Evolutionary conservation across 2,113 vertebrate genomes (phyloP), one percentile per base, ranked within the genome.

Genomic region (Todiramphus saurophagus): DNA sequence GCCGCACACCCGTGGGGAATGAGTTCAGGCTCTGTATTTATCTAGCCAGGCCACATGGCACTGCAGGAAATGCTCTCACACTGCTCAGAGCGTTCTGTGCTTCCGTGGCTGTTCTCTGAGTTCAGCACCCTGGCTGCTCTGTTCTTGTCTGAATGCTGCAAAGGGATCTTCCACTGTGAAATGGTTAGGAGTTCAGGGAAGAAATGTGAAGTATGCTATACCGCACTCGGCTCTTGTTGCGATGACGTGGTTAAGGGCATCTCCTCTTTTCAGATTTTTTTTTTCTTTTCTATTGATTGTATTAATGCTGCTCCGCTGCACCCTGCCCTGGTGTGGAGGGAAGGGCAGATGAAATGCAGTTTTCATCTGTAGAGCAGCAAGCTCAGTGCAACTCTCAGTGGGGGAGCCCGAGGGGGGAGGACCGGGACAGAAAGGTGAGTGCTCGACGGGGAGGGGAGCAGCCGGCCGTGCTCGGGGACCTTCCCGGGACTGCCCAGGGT

Each of bases 141-240:
- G 35, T 19, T 4, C 5, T 19, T 15, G 1, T 44, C 31, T 30
- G 3, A 50, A 12, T 4, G 46, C 68, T 58, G 46, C 2, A 2
- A 20, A 64, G 19, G 31, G 10, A 2, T 64, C 66, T 50, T 66
- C 31, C 44, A 46, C 10, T 19, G 44, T 15, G 16, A 28, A 35
- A 44, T 2, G 35, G 13, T 15, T 53, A 76, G 48, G 20, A 93
- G 37, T 46, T 77, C 2, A 14, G 51, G 33, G n/a, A 15, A 30
- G 53, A 70, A 25, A 1, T 2, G 1, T 18, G 15, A 12, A 39
- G 24, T 11, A 2, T 1, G 2, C 37, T 67, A 2, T 1, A 10
- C 23, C 14, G 3, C 10, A 0, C 30, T 48, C 31, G 0, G 43
- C 56, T 62, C 31, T 13, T 13, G 16, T 31, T 37, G 74, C 74